phyloP scores from a whole-genome alignment of 2,113 vertebrate species.

The Planiliza haematocheilus region DNA sequence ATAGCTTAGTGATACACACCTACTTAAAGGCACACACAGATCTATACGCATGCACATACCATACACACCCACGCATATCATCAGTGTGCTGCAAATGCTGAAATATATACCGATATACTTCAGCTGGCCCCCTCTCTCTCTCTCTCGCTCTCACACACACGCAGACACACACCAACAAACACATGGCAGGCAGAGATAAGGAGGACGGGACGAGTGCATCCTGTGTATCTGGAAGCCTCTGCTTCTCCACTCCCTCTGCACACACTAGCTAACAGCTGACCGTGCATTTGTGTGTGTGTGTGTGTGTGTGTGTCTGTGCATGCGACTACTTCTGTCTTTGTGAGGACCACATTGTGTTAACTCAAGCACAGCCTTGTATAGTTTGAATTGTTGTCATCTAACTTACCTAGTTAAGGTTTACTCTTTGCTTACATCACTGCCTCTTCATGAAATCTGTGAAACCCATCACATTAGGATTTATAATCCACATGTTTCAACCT shows the following conservation, averaged over 20 bases:
- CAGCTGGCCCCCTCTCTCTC: conserved; percentile 39
- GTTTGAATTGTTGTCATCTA: background rate
- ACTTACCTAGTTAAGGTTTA: too few relatives aligned
- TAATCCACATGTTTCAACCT: too few relatives aligned
- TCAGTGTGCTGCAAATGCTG: background rate
- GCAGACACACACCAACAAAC: background rate
- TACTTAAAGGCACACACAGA: background rate
- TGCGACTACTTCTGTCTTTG: background rate
- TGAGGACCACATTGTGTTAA: background rate
- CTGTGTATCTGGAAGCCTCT: conserved; percentile 44
- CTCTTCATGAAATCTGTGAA: too few relatives aligned
- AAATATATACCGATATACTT: conserved; percentile 28
- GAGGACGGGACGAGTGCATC: conserved; percentile 4
- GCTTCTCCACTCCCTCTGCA: conserved; percentile 55
- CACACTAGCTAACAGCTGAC: conserved; percentile 55
- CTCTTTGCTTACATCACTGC: too few relatives aligned
- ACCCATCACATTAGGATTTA: too few relatives aligned
- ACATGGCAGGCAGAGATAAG: conserved; percentile 60
- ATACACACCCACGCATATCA: conserved; percentile 18
- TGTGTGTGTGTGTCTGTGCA: background rate
- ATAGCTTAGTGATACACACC: conserved; percentile 11
- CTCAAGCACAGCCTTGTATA: background rate
- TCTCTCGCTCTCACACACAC: background rate
- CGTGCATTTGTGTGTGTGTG: background rate
- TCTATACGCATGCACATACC: conserved; percentile 2